Evolutionary conservation across 1,140 invertebrate species (phyloP), one percentile per base, ranked within the genome.

Genomic region (Platyscapa corneri): DNA sequence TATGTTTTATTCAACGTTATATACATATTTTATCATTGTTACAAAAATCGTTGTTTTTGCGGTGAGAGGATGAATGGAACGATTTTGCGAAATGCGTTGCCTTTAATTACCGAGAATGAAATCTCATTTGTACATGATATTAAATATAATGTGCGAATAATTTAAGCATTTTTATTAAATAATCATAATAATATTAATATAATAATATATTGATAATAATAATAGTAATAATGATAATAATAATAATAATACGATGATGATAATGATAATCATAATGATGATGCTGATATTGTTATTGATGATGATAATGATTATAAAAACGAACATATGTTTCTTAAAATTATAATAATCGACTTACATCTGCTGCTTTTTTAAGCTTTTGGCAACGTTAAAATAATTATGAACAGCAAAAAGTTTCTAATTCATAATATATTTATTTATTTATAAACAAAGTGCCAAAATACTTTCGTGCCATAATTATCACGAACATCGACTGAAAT

Each of bases 1-100:
- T 65, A 85, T 76, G 67, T 64, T 80, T 85, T 82, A 53, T 46
- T 32, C 27, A 27, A 75, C 65, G 39, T 80, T 75, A 67, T 49
- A 49, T 56, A 39, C 64, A 64, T 65, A 76, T 83, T 76, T 76
- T 83, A 75, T 82, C 70, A 39, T 74, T 83, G 82, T 83, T 83
- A 67, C 32, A 16, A 74, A 74, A 56, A n/a, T 23, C 30, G 39
- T 78, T 84, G 30, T 79, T 53, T 78, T 2, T 60, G 32, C 78
- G 80, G 70, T 85, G 56, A 81, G 78, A 75, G 84, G 32, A 76
- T 85, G 78, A 85, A 85, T 85, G 78, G 56, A 85, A 75, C 76
- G 78, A 76, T 85, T 82, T 85, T 75, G 84, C 72, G 72, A 76
- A 85, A 16, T 85, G 78, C 78, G 84, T 85, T 85, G 49, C 27